Evolutionary conservation across 2,888 invertebrate species (phyloP), one percentile per base, ranked within the genome.

Genomic region (Sarcophaga carnaria): DNA sequence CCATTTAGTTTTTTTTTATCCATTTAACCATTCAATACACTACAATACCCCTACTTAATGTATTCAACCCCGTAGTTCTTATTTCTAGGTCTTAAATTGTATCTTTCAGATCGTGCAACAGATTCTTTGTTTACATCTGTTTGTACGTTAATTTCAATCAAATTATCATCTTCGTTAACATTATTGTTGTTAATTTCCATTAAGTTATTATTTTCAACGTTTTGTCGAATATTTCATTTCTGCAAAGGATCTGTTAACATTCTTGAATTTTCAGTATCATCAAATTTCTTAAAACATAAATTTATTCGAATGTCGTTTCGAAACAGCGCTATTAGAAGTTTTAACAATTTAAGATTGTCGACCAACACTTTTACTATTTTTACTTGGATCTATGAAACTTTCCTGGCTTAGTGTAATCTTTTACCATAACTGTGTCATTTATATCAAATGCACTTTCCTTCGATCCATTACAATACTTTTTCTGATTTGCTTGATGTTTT

Each of bases 241-340:
- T 67, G 67, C 45, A 67, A 47, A 67, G 67, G 67, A 59, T 59
- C 49, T 71, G 59, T 49, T 59, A 59, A 59, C 59, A 71, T 27
- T 59, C 27, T 27, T 71, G 59, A 22, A 71, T 64, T 22, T 64
- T 22, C 2, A 22, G 64, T 64, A 25, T 20, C 64, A 59, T 59
- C 59, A 17, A 59, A 59, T 12, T 59, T 2, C 59, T 59, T 59
- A 59, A 59, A 59, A 60, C 72, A 72, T 49, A 59, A 59, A 59
- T 17, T 59, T 59, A 59, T 59, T 59, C 69, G 78, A 67, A 69
- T 78, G 78, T 17, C 69, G 27, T 78, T 78, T 78, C 78, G 62
- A 78, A n/a, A 27, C 54, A 54, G 22, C 54, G 27, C 67, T 64
- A 54, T 37, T 54, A 59, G 47, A 25, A 67, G 59, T 67, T 78